These are phyloP conservation scores for Battus philenor DNA, from an alignment of 1,140 invertebrate species.

Conservation along the genomic window DNA sequence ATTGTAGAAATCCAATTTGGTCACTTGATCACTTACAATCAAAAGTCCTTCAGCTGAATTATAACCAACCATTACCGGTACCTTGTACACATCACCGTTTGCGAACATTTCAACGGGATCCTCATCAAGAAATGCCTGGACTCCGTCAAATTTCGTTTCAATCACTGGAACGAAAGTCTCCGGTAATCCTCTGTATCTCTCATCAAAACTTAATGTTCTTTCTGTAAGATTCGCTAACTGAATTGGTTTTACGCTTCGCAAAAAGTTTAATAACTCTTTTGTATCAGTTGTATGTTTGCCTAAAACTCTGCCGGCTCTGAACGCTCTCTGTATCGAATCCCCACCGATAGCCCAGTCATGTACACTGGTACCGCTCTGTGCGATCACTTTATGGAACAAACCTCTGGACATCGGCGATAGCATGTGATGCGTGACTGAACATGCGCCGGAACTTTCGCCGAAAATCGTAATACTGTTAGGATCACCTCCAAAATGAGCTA, in stretches of 20 bases:
- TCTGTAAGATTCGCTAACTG: constrained; percentile 32
- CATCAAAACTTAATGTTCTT: constrained; percentile 40
- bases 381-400: constrained; percentile 63
- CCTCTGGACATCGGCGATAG: constrained; percentile 81
- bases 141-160: constrained; percentile 49
- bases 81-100: constrained; percentile 31
- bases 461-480: constrained; percentile 82
- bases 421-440: constrained; percentile 81
- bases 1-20: constrained; percentile 44
- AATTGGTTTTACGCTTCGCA: constrained; percentile 48
- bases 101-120: constrained; percentile 9
- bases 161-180: constrained; percentile 52
- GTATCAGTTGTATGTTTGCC: constrained; percentile 62
- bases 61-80: constrained; percentile 79
- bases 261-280: constrained; percentile 58
- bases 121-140: constrained; percentile 9
- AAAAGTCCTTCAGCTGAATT: constrained; percentile 77
- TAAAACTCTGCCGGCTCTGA: constrained; percentile 54
- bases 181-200: constrained; percentile 49
- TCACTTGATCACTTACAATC: constrained; percentile 39
- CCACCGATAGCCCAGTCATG: constrained; percentile 43
- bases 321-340: constrained; percentile 51
- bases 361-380: constrained; percentile 79
- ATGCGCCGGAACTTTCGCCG: constrained; percentile 83
- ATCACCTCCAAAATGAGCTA: constrained; percentile 82